Percentiles rank a stretch among this genome's conserved stretches.
These are phyloP conservation scores for Aix galericulata DNA, from an alignment of 2,113 vertebrate genomes.

Conservation along the genomic window DNA sequence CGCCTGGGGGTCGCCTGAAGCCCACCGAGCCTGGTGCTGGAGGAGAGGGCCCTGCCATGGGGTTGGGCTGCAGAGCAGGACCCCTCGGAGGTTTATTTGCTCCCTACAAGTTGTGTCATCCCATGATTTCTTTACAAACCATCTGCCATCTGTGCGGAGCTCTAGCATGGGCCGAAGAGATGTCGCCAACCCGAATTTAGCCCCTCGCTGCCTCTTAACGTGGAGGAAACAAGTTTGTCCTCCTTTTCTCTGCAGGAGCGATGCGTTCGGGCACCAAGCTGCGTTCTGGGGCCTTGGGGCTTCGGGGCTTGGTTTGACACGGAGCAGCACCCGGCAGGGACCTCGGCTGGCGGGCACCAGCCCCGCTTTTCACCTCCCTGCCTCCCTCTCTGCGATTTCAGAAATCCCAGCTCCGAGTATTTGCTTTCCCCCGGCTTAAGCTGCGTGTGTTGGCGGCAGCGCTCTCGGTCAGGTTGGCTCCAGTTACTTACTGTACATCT, in stretches of 20 bases:
- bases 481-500: conserved; percentile 35
- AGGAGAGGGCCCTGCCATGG: background rate
- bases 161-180: background rate
- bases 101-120: no score
- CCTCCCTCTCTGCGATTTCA: background rate
- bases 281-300: background rate
- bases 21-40: background rate
- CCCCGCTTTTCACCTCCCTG: background rate
- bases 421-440: background rate
- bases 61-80: background rate
- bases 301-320: background rate
- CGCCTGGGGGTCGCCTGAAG: background rate
- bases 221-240: background rate
- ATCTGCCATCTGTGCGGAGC: background rate
- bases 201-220: background rate
- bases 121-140: background rate
- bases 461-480: background rate
- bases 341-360: background rate
- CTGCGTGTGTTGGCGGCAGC: conserved; percentile 4
- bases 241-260: background rate
- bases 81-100: background rate
- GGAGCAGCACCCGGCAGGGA: background rate
- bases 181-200: background rate
- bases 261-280: background rate
- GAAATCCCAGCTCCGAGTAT: background rate